Evolutionary conservation across 2,888 invertebrate genomes (phyloP).

Genomic region (Byasa hedistus): DNA sequence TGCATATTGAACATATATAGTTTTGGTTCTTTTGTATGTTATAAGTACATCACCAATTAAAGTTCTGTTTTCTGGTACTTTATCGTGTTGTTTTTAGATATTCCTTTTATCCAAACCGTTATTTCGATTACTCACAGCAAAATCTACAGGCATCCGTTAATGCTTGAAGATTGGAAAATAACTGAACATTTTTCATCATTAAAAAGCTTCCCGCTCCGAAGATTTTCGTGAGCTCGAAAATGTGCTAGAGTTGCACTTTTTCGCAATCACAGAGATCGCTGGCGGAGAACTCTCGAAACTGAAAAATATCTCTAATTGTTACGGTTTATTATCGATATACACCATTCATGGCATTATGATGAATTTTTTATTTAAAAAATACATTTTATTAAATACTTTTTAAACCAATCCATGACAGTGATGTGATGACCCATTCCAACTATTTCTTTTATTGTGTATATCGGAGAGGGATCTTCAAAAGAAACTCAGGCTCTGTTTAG

Average conservation of each 20-base stretch:
- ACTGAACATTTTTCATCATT: slow-evolving; percentile 11
- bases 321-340: not conserved
- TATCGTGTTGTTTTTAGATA: too few relatives aligned
- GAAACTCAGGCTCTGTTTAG: too few relatives aligned
- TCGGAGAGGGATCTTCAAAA: too few relatives aligned
- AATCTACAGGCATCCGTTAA: not conserved
- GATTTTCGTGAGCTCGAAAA: slow-evolving; percentile 9
- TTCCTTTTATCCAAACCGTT: too few relatives aligned
- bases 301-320: slow-evolving; percentile 2
- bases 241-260: not conserved
- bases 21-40: not conserved
- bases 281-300: not conserved
- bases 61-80: not conserved
- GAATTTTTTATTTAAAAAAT: too few relatives aligned
- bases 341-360: not conserved
- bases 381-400: too few relatives aligned
- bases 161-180: slow-evolving; percentile 1
- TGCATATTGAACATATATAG: not conserved
- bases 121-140: not conserved
- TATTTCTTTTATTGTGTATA: too few relatives aligned
- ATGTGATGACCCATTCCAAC: too few relatives aligned
- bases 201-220: not conserved
- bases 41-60: not conserved
- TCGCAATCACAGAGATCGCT: slow-evolving; percentile 3
- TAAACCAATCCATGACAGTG: too few relatives aligned